Conservation (phyloP, 2,113 vertebrate species). For the Pelecanoides urinatrix region DNA sequence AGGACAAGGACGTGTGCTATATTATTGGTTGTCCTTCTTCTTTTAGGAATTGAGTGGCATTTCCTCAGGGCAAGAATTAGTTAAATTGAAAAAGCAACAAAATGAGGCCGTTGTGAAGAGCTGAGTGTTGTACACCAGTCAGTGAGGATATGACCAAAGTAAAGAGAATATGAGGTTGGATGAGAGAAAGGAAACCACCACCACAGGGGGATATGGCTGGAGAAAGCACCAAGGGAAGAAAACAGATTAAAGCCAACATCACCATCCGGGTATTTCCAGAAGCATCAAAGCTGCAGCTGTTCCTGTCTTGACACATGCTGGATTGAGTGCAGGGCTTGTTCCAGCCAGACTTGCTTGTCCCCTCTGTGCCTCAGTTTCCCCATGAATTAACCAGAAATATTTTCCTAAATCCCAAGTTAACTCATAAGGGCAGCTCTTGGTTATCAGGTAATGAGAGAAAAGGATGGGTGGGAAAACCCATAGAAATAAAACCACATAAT, state of each 20-base stretch:
- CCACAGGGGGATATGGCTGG: not conserved
- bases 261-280: not conserved
- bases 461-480: not conserved
- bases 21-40: not conserved
- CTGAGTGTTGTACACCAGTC: not conserved
- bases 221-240: not conserved
- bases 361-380: not conserved
- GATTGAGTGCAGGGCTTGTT: not conserved
- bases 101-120: not conserved
- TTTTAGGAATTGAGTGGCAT: not conserved
- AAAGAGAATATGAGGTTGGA: not conserved
- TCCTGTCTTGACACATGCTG: not conserved
- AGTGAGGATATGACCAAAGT: not conserved
- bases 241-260: not conserved
- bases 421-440: not conserved
- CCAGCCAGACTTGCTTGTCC: not conserved
- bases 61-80: not conserved
- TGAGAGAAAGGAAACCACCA: not conserved
- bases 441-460: not conserved
- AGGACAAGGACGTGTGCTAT: not conserved
- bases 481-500: not conserved
- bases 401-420: not conserved
- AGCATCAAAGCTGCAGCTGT: not conserved
- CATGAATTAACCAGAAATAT: not conserved
- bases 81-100: not conserved